These are phyloP conservation scores for Pitta sordida DNA, from an alignment of 2,113 vertebrate species.

Conservation along the genomic window DNA sequence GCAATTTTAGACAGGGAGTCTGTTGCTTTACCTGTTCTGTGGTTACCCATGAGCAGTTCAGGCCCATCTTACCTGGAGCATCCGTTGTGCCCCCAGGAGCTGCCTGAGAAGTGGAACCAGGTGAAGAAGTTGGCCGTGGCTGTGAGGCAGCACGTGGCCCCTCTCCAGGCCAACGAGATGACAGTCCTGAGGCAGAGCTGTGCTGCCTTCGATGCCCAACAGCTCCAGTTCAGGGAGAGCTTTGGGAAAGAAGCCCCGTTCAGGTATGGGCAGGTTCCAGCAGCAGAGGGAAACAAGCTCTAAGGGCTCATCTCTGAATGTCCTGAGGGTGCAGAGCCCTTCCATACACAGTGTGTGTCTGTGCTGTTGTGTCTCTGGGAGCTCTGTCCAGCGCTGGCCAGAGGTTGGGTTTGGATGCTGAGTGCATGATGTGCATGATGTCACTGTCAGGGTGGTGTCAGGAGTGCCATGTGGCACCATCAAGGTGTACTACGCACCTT, in stretches of 20 bases:
- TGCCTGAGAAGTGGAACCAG: conserved; percentile 90
- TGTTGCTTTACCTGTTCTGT: not conserved
- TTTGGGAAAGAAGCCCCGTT: conserved; percentile 83
- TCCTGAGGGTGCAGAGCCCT: not conserved
- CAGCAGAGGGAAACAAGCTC: no score
- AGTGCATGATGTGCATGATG: not conserved
- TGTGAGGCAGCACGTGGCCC: conserved; percentile 87
- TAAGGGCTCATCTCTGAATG: not conserved
- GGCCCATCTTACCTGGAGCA: accelerated
- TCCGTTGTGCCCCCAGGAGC: conserved; percentile 72
- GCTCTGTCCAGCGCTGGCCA: no score
- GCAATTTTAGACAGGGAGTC: accelerated
- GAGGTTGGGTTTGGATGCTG: not conserved
- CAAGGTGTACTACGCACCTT: not conserved
- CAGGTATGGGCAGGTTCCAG: conserved; percentile 70
- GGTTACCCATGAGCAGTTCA: not conserved
- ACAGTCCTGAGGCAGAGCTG: conserved; percentile 78
- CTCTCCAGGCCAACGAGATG: conserved; percentile 86
- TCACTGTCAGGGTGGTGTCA: not conserved
- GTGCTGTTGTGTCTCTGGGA: not conserved
- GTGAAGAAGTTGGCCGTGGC: conserved; percentile 80
- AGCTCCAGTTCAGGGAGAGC: conserved; percentile 79
- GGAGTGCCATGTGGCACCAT: not conserved
- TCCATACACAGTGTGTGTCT: no score
- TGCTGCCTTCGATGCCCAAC: conserved; percentile 78